These are phyloP conservation scores for Selene dorsalis DNA, from an alignment of 2,797 vertebrate species.

Conservation along the genomic window DNA sequence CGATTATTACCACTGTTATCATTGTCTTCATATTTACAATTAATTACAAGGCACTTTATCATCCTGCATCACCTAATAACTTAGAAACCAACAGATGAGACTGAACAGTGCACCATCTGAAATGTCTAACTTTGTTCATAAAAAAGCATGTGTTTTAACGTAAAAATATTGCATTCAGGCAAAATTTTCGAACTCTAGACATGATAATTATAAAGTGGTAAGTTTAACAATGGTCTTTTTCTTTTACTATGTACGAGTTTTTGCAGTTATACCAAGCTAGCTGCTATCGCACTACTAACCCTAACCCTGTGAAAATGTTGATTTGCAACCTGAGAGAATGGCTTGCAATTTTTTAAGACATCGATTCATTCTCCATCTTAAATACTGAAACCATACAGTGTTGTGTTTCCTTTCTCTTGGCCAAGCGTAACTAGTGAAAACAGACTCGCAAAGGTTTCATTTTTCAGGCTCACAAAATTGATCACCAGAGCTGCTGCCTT, in stretches of 20 bases:
- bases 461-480: conserved; percentile 3
- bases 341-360: background rate
- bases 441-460: background rate
- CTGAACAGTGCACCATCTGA: background rate
- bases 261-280: background rate
- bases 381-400: background rate
- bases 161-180: no score
- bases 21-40: background rate
- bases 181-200: background rate
- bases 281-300: background rate
- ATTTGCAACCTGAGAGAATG: background rate
- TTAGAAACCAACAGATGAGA: background rate
- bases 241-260: background rate
- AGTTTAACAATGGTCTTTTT: background rate
- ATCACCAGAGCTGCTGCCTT: conserved; percentile 13
- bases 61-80: background rate
- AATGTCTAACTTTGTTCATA: background rate
- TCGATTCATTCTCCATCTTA: background rate
- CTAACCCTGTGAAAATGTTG: no score
- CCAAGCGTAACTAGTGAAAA: background rate
- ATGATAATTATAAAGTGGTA: background rate
- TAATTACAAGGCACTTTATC: background rate
- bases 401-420: background rate
- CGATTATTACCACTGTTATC: background rate
- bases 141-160: no score